Base-by-base conservation (phyloP, 2,113 vertebrate species). In the human (Homo sapiens) region DNA sequence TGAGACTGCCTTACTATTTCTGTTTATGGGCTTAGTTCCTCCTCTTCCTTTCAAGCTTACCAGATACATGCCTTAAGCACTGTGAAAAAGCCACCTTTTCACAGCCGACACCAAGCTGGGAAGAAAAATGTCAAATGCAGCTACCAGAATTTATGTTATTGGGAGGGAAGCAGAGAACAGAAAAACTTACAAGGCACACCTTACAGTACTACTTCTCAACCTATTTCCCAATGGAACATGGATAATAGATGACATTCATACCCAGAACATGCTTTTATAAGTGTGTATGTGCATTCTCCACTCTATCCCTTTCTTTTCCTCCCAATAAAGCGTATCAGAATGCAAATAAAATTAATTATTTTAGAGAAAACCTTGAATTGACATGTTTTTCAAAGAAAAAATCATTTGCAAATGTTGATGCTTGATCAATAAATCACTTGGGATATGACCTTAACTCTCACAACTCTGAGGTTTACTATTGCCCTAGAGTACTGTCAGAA, bases 341-440 rank as follows among this genome's bases (percentile, higher is more conserved):
- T 68, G 8, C 6, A 14, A 64, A 32, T 64, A 6, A 14, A 92
- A 80, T 72, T 59, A 16, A 50, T 75, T 13, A 6, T 50, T 45
- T 48, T 35, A 83, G 93, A 48, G 35, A 79, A 92, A 95, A 57
- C 64, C 23, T 16, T 57, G 55, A 76, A 52, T 70, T 40, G 17
- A n/a, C 38, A 32, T 81, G 68, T 48, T 80, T 59, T 30, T 75
- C 40, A 80, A 95, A 88, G 22, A 4, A 80, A 25, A 83, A 5
- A 40, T 38, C 43, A 22, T 43, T 91, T 91, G 14, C 61, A 84
- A 40, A 14, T 70, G 75, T 9, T 76, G 40, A 43, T 72, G 50
- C 6, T 92, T 83, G 38, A n/a, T 73, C 78, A 86, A 81, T 96
- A 68, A 89, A 72, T 96, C 57, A 59, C 27, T 89, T 79, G 23